Conservation (phyloP, 2,888 invertebrate species). For the Serripes groenlandicus region DNA sequence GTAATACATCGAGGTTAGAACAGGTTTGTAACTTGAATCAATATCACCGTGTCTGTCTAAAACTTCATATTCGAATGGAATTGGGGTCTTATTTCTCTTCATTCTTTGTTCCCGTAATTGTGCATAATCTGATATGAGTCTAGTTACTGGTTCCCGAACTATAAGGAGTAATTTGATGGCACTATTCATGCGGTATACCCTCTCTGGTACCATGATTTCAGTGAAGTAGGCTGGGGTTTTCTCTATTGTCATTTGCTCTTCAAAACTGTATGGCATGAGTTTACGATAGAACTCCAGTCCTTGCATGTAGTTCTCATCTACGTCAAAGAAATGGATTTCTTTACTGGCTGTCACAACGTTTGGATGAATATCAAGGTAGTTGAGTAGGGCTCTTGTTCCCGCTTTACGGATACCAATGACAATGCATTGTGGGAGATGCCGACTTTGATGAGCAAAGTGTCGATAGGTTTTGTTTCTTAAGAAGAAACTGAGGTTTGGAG, state of each 20-base stretch:
- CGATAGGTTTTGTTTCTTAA: neutral
- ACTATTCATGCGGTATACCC: constrained; percentile 97
- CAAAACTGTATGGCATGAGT: constrained; percentile 97
- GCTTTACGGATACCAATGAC: constrained; percentile 87
- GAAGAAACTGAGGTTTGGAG: neutral
- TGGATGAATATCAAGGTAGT: constrained; percentile 85
- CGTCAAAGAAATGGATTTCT: constrained; percentile 99
- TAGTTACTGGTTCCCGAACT: constrained; percentile 97
- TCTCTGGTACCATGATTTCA: constrained; percentile 96
- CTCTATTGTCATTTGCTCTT: constrained; percentile 97
- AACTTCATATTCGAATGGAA: constrained; percentile 84
- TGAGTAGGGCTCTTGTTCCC: constrained; percentile 86
- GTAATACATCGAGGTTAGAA: constrained; percentile 83
- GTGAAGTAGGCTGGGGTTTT: constrained; percentile 99
- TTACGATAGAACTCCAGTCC: constrained; percentile 96
- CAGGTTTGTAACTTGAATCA: constrained; percentile 84
- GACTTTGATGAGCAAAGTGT: constrained; percentile 65
- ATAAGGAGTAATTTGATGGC: constrained; percentile 95
- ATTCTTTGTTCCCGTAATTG: constrained; percentile 90
- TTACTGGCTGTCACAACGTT: constrained; percentile 96
- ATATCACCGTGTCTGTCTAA: constrained; percentile 84
- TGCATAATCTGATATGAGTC: constrained; percentile 98
- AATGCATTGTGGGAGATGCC: constrained; percentile 85
- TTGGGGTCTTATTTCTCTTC: constrained; percentile 69
- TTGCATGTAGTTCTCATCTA: constrained; percentile 92